Conservation (phyloP, 2,113 vertebrate species). For the Muscicapa adusta region DNA sequence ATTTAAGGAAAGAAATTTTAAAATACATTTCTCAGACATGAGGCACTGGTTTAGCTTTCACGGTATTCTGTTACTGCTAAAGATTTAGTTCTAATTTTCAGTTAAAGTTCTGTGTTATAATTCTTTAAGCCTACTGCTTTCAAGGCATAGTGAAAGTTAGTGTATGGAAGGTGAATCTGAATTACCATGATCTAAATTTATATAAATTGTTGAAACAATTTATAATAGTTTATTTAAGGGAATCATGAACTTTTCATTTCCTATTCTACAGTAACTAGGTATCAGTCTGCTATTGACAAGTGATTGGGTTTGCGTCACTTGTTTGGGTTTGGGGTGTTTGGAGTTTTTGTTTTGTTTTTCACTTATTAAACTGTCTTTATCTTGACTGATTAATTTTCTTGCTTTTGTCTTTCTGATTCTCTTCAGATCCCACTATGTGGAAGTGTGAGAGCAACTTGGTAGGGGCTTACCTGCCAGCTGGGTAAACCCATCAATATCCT, state of each 20-base stretch:
- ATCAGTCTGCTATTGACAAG: neutral
- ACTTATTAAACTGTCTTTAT: neutral
- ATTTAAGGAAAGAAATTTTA: neutral
- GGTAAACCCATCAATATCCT: neutral
- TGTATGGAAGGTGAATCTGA: neutral
- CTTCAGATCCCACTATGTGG: neutral
- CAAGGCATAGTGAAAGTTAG: neutral
- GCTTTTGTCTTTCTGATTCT: neutral
- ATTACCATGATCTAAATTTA: neutral
- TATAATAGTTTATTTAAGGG: neutral
- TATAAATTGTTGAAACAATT: neutral
- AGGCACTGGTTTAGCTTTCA: neutral
- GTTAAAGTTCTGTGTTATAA: neutral
- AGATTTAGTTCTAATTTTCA: neutral
- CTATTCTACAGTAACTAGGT: neutral
- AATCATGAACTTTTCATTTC: neutral
- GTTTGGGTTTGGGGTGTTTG: neutral
- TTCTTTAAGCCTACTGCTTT: neutral
- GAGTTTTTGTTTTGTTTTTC: too few relatives aligned
- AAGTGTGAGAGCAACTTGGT: neutral
- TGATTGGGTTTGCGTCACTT: neutral
- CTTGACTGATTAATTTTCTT: neutral
- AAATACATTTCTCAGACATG: neutral
- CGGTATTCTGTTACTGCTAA: neutral
- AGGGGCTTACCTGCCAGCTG: neutral